phyloP scores from a whole-genome alignment of 2,888 invertebrate species.

The Dryobota labecula region DNA sequence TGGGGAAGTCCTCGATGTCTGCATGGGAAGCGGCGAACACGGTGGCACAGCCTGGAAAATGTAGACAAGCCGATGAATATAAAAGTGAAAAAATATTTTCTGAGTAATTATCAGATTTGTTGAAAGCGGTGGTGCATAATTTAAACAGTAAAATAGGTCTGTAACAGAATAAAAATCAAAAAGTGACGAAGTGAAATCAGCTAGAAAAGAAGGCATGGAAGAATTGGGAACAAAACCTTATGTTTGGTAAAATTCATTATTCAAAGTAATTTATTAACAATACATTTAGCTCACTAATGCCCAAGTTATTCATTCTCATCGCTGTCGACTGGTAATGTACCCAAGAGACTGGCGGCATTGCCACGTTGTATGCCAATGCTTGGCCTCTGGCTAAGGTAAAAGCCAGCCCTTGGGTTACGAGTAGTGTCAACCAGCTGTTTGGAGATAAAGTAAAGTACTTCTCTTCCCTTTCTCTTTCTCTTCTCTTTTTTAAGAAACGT shows the following conservation, averaged over 20 bases:
- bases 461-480: too few relatives aligned
- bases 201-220: background rate
- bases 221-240: background rate
- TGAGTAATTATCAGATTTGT: background rate
- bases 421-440: too few relatives aligned
- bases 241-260: background rate
- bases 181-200: background rate
- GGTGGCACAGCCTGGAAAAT: slow-evolving; percentile 29
- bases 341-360: too few relatives aligned
- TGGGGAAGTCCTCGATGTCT: slow-evolving; percentile 65
- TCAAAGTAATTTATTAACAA: too few relatives aligned
- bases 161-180: background rate
- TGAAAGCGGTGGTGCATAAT: background rate
- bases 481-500: too few relatives aligned
- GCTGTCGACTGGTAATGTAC: too few relatives aligned
- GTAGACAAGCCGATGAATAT: background rate
- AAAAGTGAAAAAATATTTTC: background rate
- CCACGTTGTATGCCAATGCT: too few relatives aligned
- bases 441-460: too few relatives aligned
- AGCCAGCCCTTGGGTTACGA: too few relatives aligned
- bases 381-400: too few relatives aligned
- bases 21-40: slow-evolving; percentile 49
- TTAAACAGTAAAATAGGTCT: background rate
- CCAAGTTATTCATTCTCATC: too few relatives aligned
- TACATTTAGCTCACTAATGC: too few relatives aligned